These are phyloP conservation scores for Cygnus olor DNA, from an alignment of 2,797 vertebrate genomes.

Conservation along the genomic window DNA sequence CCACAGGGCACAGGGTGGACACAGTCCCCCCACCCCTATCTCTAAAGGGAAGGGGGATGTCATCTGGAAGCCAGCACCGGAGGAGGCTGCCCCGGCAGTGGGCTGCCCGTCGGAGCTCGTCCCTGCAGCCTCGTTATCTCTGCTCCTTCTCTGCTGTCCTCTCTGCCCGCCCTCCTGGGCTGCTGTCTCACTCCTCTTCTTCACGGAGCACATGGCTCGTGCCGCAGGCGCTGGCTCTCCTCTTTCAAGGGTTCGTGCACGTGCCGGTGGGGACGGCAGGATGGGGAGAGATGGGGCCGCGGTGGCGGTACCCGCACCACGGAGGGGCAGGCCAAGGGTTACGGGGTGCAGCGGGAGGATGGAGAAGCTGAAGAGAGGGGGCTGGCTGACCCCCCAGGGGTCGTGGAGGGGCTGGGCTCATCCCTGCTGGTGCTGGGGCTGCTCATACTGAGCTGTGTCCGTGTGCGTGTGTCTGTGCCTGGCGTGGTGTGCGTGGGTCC, in stretches of 20 bases:
- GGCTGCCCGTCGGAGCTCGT: neutral
- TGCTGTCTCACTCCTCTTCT: neutral
- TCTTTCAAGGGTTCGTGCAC: neutral
- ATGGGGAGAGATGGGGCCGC: neutral
- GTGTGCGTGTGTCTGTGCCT: conserved; percentile 22
- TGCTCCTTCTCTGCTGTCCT: conserved; percentile 5
- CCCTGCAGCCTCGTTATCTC: neutral
- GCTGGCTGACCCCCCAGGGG: neutral
- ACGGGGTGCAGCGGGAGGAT: rapidly evolving
- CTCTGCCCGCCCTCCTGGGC: neutral
- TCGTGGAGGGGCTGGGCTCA: neutral
- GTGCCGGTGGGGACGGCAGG: rapidly evolving
- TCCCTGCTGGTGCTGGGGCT: neutral
- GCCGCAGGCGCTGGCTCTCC: neutral
- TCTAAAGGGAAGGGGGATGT: neutral
- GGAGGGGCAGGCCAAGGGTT: neutral
- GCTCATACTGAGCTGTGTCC: neutral
- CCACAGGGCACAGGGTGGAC: neutral
- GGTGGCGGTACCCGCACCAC: rapidly evolving
- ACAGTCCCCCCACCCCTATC: neutral
- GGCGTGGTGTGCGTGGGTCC: neutral
- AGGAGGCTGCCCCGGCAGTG: neutral
- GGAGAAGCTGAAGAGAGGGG: neutral
- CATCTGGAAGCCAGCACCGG: neutral
- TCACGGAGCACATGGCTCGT: neutral